phyloP scores from a whole-genome alignment of 1,140 invertebrate genomes.

The Drosophila gunungcola region DNA sequence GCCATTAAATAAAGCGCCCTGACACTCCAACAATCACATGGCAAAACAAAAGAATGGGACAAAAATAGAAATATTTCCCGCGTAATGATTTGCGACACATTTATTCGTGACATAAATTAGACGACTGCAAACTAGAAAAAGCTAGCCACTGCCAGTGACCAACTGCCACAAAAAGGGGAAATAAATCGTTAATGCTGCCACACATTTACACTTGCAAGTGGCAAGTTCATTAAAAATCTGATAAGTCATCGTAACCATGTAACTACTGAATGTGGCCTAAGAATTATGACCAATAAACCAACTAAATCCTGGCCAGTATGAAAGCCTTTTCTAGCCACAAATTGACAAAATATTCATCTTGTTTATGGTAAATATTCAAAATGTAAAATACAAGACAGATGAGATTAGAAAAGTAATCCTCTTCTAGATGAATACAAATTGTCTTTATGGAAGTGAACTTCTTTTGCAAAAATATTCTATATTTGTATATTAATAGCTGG shows the following conservation, averaged over 20 bases:
- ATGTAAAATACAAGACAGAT: not conserved
- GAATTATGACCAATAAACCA: not conserved
- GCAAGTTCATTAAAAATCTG: constrained; percentile 27
- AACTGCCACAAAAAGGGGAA: constrained; percentile 31
- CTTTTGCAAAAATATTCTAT: too few relatives aligned
- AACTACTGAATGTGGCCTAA: constrained; percentile 12
- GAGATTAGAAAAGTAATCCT: not conserved
- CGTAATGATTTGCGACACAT: constrained; percentile 81
- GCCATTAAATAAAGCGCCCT: constrained; percentile 78
- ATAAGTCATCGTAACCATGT: constrained; percentile 11
- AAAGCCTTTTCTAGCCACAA: constrained; percentile 3
- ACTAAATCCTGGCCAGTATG: not conserved
- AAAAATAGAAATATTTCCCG: constrained; percentile 69
- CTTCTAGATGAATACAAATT: not conserved
- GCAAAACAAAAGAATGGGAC: constrained; percentile 6
- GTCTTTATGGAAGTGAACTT: not conserved
- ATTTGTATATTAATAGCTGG: too few relatives aligned
- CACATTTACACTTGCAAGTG: constrained; percentile 18
- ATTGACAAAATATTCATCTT: not conserved
- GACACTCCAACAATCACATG: constrained; percentile 57
- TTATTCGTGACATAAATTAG: constrained; percentile 80
- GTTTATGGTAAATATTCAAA: not conserved
- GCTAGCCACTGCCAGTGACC: constrained; percentile 32
- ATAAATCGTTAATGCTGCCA: constrained; percentile 21
- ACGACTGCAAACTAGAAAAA: constrained; percentile 35